Base-by-base conservation (phyloP, 2,888 invertebrate species). In the Apamea crenata region DNA sequence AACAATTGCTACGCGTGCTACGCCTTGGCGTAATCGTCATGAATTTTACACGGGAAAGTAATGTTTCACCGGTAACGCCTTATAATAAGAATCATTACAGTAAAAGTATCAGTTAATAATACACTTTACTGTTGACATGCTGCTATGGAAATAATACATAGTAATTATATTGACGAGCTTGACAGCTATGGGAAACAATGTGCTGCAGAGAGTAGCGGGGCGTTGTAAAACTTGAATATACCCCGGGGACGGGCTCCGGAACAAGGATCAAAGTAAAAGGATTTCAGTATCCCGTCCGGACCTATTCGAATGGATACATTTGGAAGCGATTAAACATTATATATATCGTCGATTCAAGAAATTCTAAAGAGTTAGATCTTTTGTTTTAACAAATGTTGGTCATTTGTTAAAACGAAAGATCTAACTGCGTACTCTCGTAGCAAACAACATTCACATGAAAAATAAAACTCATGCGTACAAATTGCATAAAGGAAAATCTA, bases 21-120 rank as follows among this genome's bases (percentile, higher is more conserved):
- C 67, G 56, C 61, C 63, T 69, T 75, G 65, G 67, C 74, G 74
- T 81, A 78, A 79, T 83, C 32, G 59, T 74, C 72, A 74, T 81
- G 80, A 82, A 81, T 78, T 56, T 73, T 81, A 68, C 21, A 78
- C 36, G 75, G 82, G 77, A 76, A 83, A 82, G 74, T 74, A 80
- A 68, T 72, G 63, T 76, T 80, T 73, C 73, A 71, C 53, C 68
- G 77, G 81, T 78, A 59, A 85, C 72, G 70, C 81, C 66, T 80
- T 59, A 53, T 69, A 69, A 85, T 83, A 77, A 50, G n/a, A 69
- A 67, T 78, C 21, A 77, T 81, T 72, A 78, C 7, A 75, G 67
- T 81, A 67, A 78, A 73, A 83, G 70, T 59, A 71, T 61, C 63
- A 59, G 59, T 74, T 74, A 69, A 77, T 80, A 12, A 65, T 71